phyloP scores from a whole-genome alignment of 30 jellyfish, hydroid and myxozoan genomes.

The Aurelia coerulea region DNA sequence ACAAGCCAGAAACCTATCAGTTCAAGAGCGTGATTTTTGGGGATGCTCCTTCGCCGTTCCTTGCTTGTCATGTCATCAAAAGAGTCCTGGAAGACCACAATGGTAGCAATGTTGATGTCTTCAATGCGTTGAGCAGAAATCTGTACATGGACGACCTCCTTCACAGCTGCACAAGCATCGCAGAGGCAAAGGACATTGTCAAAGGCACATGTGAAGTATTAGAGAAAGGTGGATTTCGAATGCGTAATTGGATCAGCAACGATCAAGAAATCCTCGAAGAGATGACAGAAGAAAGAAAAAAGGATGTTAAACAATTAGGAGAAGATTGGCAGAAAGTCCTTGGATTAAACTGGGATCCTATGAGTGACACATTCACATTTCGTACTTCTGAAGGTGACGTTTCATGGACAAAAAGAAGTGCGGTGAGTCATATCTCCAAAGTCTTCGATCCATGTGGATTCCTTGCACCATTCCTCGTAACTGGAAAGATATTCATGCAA shows the following conservation, averaged over 20 bases:
- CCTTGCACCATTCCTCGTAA: conserved; percentile 53
- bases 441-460: conserved; percentile 69
- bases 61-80: conserved; percentile 34
- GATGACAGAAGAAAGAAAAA: conserved; percentile 48
- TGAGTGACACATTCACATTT: conserved; percentile 42
- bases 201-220: conserved; percentile 50
- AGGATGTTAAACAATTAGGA: conserved; percentile 42
- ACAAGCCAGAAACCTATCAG: conserved; percentile 55
- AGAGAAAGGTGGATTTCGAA: conserved; percentile 51
- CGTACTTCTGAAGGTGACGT: conserved; percentile 50
- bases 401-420: conserved; percentile 53
- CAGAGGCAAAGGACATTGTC: conserved; percentile 57
- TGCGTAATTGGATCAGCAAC: conserved; percentile 43
- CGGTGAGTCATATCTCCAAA: conserved; percentile 30
- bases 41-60: conserved; percentile 61
- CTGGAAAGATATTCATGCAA: conserved; percentile 46
- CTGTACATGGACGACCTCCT: conserved; percentile 58
- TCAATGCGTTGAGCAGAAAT: conserved; percentile 38
- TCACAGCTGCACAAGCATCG: conserved; percentile 40
- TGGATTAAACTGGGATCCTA: not conserved
- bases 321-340: conserved; percentile 54
- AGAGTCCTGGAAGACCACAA: conserved; percentile 49
- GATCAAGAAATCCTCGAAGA: conserved; percentile 35
- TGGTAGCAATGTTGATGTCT: conserved; percentile 31
- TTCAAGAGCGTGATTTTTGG: conserved; percentile 46